These are phyloP conservation scores for Cryptus viduatorius DNA, from an alignment of 2,888 invertebrate genomes.

Conservation along the genomic window DNA sequence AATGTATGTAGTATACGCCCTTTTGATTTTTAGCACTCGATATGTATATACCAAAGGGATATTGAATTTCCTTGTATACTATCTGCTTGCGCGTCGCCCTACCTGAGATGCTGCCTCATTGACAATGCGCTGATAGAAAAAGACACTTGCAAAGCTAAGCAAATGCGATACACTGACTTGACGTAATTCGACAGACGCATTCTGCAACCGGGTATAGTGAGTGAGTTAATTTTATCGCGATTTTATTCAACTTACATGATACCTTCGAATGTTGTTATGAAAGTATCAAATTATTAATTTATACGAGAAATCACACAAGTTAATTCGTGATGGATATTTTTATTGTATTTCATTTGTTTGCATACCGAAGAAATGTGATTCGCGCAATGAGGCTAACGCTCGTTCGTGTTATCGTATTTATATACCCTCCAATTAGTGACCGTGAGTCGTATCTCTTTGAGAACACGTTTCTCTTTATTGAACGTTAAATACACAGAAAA, in stretches of 20 bases:
- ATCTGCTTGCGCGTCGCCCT: conserved; percentile 32
- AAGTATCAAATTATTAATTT: neutral
- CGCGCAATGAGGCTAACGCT: neutral
- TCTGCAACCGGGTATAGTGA: conserved; percentile 6
- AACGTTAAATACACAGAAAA: neutral
- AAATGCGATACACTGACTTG: conserved; percentile 60
- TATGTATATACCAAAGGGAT: neutral
- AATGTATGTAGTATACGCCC: too few species aligned
- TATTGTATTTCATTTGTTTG: neutral
- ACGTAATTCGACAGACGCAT: conserved; percentile 56
- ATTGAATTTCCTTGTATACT: conserved; percentile 46
- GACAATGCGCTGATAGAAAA: conserved; percentile 58
- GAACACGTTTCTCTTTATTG: neutral
- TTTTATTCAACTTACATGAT: neutral
- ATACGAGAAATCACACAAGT: neutral
- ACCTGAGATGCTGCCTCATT: conserved; percentile 50
- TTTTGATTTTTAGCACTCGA: too few species aligned
- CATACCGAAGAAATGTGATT: neutral
- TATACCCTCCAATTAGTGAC: neutral
- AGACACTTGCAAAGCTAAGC: conserved; percentile 55
- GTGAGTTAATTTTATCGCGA: neutral
- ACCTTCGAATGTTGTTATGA: neutral
- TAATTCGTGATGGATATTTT: neutral
- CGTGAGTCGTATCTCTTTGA: neutral
- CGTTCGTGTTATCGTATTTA: neutral